Evolutionary conservation across 2,888 invertebrate genomes (phyloP), one percentile per base, ranked within the genome.

Genomic region (Coronaproctus castanopsis): DNA sequence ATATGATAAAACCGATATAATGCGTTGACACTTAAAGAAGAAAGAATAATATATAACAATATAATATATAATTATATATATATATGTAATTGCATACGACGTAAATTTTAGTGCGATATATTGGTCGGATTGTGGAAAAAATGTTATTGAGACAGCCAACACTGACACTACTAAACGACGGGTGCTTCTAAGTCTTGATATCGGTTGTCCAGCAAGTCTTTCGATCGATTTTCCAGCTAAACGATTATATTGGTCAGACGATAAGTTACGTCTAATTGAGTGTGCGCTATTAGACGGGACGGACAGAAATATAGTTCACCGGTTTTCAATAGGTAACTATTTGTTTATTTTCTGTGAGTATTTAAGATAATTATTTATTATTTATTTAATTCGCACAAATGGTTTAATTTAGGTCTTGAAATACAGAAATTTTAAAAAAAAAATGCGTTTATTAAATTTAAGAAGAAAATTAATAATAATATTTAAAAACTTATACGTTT

Each of bases 241-340:
- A n/a, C 75, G 89, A 3, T 71, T 91, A 2, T 90, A 89, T 75
- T 87, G 87, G 84, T 80, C 84, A 14, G 91, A 91, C 74, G 79
- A 81, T n/a, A 86, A 87, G 71, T 78, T 80, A 65, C 78, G 78
- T 65, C 78, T 80, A 21, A 77, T 89, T 60, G 85, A 86, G 71
- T 80, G 80, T 52, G 76, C 81, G 57, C 74, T 76, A 19, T 71
- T 83, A 21, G 82, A 84, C 69, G 88, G 88, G 62, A 74, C 75
- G 57, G 82, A 81, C 66, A 75, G 85, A 51, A 69, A 67, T 65
- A 62, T 60, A 51, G 62, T 63, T 51, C 53, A 60, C 49, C 58
- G 62, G 54, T 61, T 62, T 50, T 24, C 58, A 1, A 55, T 57
- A 57, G 63, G 63, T 63, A 59, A 48, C 10, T 49, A 21, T 54